Evolutionary conservation across 2,113 vertebrate genomes (phyloP).

Genomic region (Erythrolamprus reginae): DNA sequence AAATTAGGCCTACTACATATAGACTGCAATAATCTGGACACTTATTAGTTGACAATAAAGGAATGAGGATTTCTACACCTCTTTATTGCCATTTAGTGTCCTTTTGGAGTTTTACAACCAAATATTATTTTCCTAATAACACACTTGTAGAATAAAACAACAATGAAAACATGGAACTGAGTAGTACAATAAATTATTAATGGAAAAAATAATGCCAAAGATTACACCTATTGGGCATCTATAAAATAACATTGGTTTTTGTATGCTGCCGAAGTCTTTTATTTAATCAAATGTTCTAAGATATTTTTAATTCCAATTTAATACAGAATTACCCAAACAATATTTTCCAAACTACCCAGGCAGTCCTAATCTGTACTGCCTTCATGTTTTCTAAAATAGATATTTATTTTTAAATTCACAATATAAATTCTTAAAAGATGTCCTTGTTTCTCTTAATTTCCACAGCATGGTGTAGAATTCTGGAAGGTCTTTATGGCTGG

Average conservation of each 20-base stretch:
- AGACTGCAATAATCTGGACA: neutral
- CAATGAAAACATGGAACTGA: neutral
- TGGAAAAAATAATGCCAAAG: slow-evolving; percentile 26
- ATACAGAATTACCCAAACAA: slow-evolving; percentile 12
- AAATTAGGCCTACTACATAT: slow-evolving; percentile 12
- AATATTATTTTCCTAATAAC: neutral
- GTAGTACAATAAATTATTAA: neutral
- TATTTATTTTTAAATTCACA: slow-evolving; percentile 16
- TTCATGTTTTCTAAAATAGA: slow-evolving; percentile 37
- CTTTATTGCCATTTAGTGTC: neutral
- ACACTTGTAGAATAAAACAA: slow-evolving; percentile 3
- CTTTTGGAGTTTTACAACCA: neutral
- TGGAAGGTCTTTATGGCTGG: neutral
- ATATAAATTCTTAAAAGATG: slow-evolving; percentile 30
- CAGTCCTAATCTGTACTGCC: slow-evolving; percentile 34
- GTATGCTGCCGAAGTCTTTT: slow-evolving; percentile 26
- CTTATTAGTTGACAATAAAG: neutral
- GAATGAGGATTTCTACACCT: neutral
- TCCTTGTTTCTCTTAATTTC: slow-evolving; percentile 19
- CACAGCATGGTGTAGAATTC: slow-evolving; percentile 1
- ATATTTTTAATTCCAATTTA: slow-evolving; percentile 22
- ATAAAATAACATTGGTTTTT: slow-evolving; percentile 19
- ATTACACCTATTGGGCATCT: slow-evolving; percentile 8
- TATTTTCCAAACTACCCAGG: slow-evolving; percentile 40
- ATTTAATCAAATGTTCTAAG: slow-evolving; percentile 34